These are phyloP conservation scores for Pseudococcus jackbeardsleyi DNA, from an alignment of 2,888 invertebrate species.

Conservation along the genomic window DNA sequence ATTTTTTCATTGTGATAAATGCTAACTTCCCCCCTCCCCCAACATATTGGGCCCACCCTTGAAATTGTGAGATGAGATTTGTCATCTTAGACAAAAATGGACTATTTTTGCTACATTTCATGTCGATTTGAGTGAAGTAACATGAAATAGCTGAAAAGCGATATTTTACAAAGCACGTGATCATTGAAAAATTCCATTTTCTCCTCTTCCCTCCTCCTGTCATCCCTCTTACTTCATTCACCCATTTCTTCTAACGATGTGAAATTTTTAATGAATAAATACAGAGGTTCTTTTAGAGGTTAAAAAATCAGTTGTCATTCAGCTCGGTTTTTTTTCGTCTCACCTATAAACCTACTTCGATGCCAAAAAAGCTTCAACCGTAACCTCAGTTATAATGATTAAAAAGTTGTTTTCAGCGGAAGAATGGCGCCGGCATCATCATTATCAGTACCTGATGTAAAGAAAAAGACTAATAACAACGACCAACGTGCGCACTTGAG, in stretches of 20 bases:
- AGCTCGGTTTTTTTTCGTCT: not conserved
- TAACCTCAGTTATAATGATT: constrained; percentile 40
- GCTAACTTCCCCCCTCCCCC: too few species aligned
- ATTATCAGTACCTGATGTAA: constrained; percentile 1
- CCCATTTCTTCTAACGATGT: not conserved
- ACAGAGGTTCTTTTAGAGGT: not conserved
- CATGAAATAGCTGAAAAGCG: too few species aligned
- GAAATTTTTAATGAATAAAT: not conserved
- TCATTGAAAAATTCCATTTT: not conserved
- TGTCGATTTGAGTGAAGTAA: too few species aligned
- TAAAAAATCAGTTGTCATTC: not conserved
- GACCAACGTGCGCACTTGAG: constrained; percentile 11
- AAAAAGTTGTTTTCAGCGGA: constrained; percentile 38
- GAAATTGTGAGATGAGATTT: too few species aligned
- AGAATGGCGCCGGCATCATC: constrained; percentile 20
- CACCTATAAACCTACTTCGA: constrained; percentile 45
- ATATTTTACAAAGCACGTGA: too few species aligned
- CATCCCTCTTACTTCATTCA: not conserved
- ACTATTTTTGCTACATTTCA: too few species aligned
- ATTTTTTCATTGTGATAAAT: too few species aligned
- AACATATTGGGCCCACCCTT: too few species aligned
- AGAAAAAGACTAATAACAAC: constrained; percentile 1
- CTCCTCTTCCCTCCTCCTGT: not conserved
- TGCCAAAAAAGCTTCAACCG: constrained; percentile 44
- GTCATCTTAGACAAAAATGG: too few species aligned